Evolutionary conservation across 2,797 vertebrate genomes (phyloP), one percentile per base, ranked within the genome.

Genomic region (Lerista edwardsae): DNA sequence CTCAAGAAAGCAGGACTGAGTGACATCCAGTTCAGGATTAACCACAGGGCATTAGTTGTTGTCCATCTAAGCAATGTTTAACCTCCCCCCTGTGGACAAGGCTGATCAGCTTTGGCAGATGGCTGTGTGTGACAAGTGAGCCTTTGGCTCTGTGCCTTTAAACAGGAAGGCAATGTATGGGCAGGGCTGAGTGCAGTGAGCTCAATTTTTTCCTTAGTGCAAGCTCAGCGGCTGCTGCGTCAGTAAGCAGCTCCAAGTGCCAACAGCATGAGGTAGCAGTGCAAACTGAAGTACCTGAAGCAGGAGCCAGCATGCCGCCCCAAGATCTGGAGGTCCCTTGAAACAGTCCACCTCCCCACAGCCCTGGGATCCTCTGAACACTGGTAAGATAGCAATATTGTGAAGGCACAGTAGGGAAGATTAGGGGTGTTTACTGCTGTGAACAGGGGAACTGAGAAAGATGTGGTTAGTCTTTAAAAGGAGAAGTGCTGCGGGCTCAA

Each of bases 61-160:
- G 36, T 39, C 39, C 27, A 41, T 61, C 51, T n/a, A 31, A 62
- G 31, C n/a, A n/a, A 55, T 19, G 61, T 69, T 75, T 80, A 29
- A 23, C 6, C 25, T 73, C 25, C 11, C 15, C n/a, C 62, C 27
- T 12, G 6, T 55, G 21, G n/a, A 4, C 5, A 61, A 79, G 55
- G 29, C 39, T 19, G 51, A 83, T 59, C 62, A 34, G 29, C 55
- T 61, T 81, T 71, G 65, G 41, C 82, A 69, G 34, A 29, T 29
- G 55, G 55, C 81, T 6, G 27, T 57, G 27, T 57, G 31, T 76
- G 82, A 57, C 77, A 75, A 76, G 57, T n/a, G 64, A 76, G 64
- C 55, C 12, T 31, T 47, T 76, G 73, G 82, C 82, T 80, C 55
- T 72, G 77, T 41, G 72, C 82, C 82, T 84, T 84, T 80, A 84